phyloP scores from a whole-genome alignment of 2,113 vertebrate genomes.

The Suncus etruscus region DNA sequence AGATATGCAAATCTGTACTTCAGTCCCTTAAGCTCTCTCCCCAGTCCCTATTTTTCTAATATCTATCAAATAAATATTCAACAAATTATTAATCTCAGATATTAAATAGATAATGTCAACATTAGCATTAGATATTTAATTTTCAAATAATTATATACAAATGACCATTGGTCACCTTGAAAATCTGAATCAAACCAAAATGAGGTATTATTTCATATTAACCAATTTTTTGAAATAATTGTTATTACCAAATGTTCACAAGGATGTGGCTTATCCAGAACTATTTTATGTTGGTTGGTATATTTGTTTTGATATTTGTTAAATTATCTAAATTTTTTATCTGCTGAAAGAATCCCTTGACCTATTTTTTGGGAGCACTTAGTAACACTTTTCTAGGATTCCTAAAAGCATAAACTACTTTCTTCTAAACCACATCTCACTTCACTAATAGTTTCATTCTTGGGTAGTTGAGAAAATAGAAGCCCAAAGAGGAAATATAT shows the following conservation, averaged over 20 bases:
- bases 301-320: constrained; percentile 29
- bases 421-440: not conserved
- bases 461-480: constrained; percentile 30
- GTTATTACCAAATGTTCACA: not conserved
- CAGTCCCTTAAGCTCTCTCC: no score
- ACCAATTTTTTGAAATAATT: not conserved
- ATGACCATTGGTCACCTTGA: not conserved
- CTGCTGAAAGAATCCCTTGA: not conserved
- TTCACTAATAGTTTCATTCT: not conserved
- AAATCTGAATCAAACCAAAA: not conserved
- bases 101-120: not conserved
- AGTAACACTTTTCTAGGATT: constrained; percentile 19
- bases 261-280: not conserved
- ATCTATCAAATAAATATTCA: not conserved
- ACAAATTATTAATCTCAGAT: not conserved
- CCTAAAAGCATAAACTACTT: not conserved
- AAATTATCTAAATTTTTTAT: constrained; percentile 31
- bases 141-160: not conserved
- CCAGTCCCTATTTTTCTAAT: no score
- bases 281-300: not conserved
- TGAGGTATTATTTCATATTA: not conserved
- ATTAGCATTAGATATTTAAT: not conserved
- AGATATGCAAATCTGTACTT: no score
- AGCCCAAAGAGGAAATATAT: not conserved
- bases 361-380: not conserved